These are phyloP conservation scores for Oreochromis spilurus DNA, from an alignment of 2,113 vertebrate species.

Conservation along the genomic window DNA sequence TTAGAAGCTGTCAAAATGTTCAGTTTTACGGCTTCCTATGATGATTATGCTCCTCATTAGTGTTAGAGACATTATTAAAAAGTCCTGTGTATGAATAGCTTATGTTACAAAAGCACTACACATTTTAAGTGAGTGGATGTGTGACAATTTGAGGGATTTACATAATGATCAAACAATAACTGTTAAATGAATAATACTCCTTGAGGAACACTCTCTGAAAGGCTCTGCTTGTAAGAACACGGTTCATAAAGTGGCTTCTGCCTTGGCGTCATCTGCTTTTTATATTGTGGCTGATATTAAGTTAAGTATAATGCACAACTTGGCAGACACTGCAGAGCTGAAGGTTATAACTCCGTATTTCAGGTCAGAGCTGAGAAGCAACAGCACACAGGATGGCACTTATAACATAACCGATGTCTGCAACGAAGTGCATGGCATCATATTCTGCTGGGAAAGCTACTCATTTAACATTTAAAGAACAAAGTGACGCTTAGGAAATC, in stretches of 20 bases:
- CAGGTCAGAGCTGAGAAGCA: background rate
- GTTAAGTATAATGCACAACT: background rate
- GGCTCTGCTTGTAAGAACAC: background rate
- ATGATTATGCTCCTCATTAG: background rate
- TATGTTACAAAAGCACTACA: background rate
- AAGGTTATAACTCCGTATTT: background rate
- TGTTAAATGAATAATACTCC: background rate
- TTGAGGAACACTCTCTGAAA: background rate
- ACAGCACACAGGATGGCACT: background rate
- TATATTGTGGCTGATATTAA: background rate
- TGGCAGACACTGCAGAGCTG: background rate
- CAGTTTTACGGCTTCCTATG: background rate
- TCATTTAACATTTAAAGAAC: conserved; percentile 2
- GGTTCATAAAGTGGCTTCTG: background rate
- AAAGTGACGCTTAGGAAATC: background rate
- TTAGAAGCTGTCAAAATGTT: background rate
- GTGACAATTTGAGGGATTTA: background rate
- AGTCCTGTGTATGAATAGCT: background rate
- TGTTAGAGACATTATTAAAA: background rate
- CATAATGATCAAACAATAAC: background rate
- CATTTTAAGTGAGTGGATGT: background rate
- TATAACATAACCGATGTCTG: background rate
- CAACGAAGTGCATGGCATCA: background rate
- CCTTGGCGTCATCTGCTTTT: background rate
- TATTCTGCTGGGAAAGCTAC: background rate